A percentile compares a stretch with the other conserved stretches of the same genome.
phyloP scores from a whole-genome alignment of 2,888 invertebrate species.

The Linnaemya tessellans region DNA sequence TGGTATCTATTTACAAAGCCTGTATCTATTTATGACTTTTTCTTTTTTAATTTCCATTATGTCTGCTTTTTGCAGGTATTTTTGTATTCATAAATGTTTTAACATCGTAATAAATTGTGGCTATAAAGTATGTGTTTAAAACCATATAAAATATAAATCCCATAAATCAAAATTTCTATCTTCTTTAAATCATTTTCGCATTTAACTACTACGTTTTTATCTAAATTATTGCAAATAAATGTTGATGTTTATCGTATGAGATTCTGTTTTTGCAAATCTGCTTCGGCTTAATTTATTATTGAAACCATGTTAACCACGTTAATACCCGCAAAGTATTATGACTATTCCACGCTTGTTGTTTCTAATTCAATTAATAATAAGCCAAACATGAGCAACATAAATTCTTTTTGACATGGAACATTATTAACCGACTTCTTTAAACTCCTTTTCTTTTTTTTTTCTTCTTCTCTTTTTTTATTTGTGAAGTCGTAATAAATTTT shows the following conservation, averaged over 20 bases:
- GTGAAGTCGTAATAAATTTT: slow-evolving; percentile 29
- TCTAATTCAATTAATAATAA: slow-evolving; percentile 61
- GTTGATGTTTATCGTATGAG: slow-evolving; percentile 27
- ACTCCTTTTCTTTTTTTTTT: slow-evolving; percentile 17
- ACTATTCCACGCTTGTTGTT: slow-evolving; percentile 24
- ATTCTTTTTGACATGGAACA: slow-evolving; percentile 55
- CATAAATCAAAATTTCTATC: slow-evolving; percentile 46
- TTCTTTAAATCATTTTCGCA: slow-evolving; percentile 24
- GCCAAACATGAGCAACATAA: slow-evolving; percentile 35
- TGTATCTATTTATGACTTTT: neutral
- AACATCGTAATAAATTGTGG: neutral
- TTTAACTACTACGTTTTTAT: slow-evolving; percentile 25
- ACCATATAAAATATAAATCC: neutral
- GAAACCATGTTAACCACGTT: slow-evolving; percentile 41
- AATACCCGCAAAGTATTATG: slow-evolving; percentile 42
- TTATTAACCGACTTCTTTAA: slow-evolving; percentile 18
- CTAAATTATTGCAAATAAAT: slow-evolving; percentile 52
- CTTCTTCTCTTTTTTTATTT: too few relatives aligned
- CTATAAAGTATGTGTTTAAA: neutral
- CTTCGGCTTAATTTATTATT: slow-evolving; percentile 31
- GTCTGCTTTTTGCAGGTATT: neutral
- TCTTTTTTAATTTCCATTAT: neutral
- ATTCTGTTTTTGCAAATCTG: slow-evolving; percentile 31
- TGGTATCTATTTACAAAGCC: neutral
- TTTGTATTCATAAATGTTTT: neutral